Evolutionary conservation across 2,113 vertebrate species (phyloP), one percentile per base, ranked within the genome.

Genomic region (Telmatochromis sp.): DNA sequence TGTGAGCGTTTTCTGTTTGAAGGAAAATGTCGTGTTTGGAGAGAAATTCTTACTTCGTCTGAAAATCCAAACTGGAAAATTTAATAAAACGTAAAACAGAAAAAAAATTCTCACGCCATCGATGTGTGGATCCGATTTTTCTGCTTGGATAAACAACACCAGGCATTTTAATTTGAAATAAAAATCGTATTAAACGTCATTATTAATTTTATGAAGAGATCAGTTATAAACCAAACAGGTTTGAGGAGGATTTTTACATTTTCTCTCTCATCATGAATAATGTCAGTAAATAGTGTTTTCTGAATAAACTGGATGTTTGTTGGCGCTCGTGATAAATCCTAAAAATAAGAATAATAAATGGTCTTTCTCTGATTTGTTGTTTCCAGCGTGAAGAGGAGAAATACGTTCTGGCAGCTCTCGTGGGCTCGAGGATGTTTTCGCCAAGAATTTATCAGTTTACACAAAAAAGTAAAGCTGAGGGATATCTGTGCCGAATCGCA

Each of bases 101-200:
- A 73, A 3, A 3, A 3, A 17, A 26, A 28, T 42, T 42, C 37
- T 26, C 65, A 9, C 3, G 5, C 37, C 37, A 6, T 42, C 2
- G 3, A 40, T 42, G 0, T 4, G 40, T 28, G 68, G 23, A 47
- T 19, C 26, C 0, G 17, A 31, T 78, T 78, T 78, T 28, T 47
- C 42, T 47, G 23, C 14, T 73, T 1, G 4, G 68, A 73, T 26
- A 26, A 73, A 73, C 21, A 47, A 26, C 68, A 17, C 2, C 13
- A 4, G 23, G 2, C 40, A 2, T 47, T 73, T 73, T 73, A 73
- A 7, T 73, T 28, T 31, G 33, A 68, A 68, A 68, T 37, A 68
- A 21, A 37, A 35, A 19, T 63, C 4, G 6, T 21, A 3, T 65
- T 65, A n/a, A 65, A 65, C 10, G 0, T 0, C 9, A 12, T 75